Evolutionary conservation across 2,113 vertebrate species (phyloP), one percentile per base, ranked within the genome.

Genomic region (Gadus macrocephalus): DNA sequence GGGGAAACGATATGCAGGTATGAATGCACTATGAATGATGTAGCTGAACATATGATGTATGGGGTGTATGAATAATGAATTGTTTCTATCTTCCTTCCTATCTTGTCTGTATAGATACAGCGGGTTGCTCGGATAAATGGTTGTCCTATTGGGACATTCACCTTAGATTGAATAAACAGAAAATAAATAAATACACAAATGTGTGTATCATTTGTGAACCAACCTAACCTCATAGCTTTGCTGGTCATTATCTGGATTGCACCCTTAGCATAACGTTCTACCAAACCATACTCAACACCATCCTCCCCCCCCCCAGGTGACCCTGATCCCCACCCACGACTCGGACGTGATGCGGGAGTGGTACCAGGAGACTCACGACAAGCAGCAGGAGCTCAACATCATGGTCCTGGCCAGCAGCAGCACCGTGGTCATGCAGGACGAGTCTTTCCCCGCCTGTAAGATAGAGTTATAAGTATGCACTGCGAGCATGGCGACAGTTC

Each of bases 381-480:
- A 96, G 79, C 97, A 98, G 81, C 96, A 97, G 75, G 94, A 98
- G 74, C 94, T 98, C 68, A 99, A 97, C 91, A 95, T 99, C 85
- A 98, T 98, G 97, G 97, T 99, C 81, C 88, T 99, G 82, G 97
- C 97, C 66, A 98, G 96, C 92, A 99, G 97, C 92, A 98, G 96
- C 92, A 98, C 96, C 0, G 96, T 99, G 38, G 97, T 99, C 78
- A 99, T 98, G 97, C 97, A 99, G 91, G 97, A 99, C n/a, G 97
- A 99, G 83, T 98, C 97, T 80, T 98, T 98, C 87, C 96, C 96
- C 0, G 96, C 97, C 74, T 98, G 97, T 90, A 98, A 98, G 89
- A 98, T 98, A 66, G 97, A 98, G 81, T 93, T 98, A 94, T 98
- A 91, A 86, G 75, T 66, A 9, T 62, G 17, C 62, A 25, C 25